Percentiles rank a stretch among this genome's conserved stretches.
Evolutionary conservation across 2,113 vertebrate genomes (phyloP).

Genomic region (Corythoichthys intestinalis): DNA sequence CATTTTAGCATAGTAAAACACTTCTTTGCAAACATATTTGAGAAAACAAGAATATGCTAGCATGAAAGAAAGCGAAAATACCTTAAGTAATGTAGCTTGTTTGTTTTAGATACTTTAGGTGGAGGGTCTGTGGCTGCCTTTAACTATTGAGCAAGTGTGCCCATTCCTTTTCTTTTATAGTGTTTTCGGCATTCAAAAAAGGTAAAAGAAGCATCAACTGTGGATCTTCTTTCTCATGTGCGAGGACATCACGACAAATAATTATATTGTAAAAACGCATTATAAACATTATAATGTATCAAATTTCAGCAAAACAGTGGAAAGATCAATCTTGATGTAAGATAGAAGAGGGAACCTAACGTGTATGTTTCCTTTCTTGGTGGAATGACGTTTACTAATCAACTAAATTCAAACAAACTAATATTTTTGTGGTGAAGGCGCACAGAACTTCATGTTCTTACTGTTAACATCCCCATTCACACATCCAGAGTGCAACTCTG

Average conservation of each 20-base stretch:
- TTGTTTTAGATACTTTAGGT: no score
- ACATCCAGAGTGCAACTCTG: constrained; percentile 83
- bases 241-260: background rate
- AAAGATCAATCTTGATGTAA: no score
- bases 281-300: no score
- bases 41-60: background rate
- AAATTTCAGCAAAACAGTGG: no score
- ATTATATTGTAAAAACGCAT: background rate
- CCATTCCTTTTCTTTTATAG: background rate
- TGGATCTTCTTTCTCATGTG: background rate
- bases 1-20: background rate
- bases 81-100: no score
- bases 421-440: background rate
- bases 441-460: constrained; percentile 56
- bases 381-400: background rate
- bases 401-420: background rate
- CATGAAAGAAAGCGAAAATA: no score
- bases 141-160: background rate
- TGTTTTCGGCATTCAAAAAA: background rate
- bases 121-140: no score
- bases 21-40: background rate
- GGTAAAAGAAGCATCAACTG: background rate
- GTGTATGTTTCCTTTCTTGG: background rate
- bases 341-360: no score
- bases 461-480: constrained; percentile 88